These are phyloP conservation scores for Griposia aprilina DNA, from an alignment of 2,888 invertebrate species.

Conservation along the genomic window DNA sequence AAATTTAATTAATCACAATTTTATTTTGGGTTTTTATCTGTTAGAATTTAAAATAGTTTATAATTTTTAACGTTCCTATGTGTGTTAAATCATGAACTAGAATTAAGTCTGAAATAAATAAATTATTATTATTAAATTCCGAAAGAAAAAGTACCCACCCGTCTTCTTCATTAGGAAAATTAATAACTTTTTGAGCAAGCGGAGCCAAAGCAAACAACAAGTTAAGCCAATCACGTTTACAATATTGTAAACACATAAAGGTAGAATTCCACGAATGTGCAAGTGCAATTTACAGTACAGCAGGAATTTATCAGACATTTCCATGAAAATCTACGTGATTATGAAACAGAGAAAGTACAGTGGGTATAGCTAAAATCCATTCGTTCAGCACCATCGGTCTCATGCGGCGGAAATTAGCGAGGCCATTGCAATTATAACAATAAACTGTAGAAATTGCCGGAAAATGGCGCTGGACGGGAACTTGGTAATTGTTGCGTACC, in stretches of 20 bases:
- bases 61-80: no score
- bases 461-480: conserved; percentile 51
- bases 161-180: no score
- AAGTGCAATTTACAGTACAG: neutral
- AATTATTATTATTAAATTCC: no score
- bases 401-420: conserved; percentile 50
- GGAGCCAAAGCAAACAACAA: no score
- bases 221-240: no score
- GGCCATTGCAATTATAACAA: conserved; percentile 55
- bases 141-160: no score
- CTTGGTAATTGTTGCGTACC: conserved; percentile 17
- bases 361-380: conserved; percentile 6
- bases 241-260: neutral
- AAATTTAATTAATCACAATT: no score
- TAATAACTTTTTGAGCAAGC: no score
- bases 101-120: no score
- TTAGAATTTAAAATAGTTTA: no score
- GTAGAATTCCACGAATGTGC: neutral
- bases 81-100: no score
- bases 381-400: conserved; percentile 43
- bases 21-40: no score
- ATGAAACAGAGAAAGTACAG: conserved; percentile 44
- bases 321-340: conserved; percentile 24
- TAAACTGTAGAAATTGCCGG: conserved; percentile 53
- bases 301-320: neutral